These are phyloP conservation scores for Epinephelus lanceolatus DNA, from an alignment of 2,113 vertebrate species.

Conservation along the genomic window DNA sequence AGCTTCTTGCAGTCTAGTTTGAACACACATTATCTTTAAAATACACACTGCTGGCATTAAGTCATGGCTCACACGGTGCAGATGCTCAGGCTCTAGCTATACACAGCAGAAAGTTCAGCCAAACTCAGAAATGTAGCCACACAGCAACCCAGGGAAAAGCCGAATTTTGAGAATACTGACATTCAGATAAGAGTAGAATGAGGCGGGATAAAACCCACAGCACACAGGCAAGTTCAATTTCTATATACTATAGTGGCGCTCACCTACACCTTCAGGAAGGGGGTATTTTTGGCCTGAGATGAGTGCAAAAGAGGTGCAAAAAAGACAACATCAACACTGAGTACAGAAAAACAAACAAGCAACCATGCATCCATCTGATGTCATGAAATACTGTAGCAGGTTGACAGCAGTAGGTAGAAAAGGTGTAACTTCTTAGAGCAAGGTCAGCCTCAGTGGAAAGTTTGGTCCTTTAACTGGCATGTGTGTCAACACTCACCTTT, in stretches of 20 bases:
- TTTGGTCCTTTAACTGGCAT: neutral
- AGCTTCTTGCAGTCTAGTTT: slow-evolving; percentile 37
- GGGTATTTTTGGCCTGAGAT: slow-evolving; percentile 88
- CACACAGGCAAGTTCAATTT: slow-evolving; percentile 61
- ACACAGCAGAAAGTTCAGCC: slow-evolving; percentile 43
- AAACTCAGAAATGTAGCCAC: slow-evolving; percentile 39
- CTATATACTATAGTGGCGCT: slow-evolving; percentile 79
- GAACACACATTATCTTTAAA: slow-evolving; percentile 11
- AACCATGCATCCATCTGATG: slow-evolving; percentile 31
- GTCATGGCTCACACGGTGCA: slow-evolving; percentile 37
- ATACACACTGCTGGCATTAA: slow-evolving; percentile 5
- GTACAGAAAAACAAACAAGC: slow-evolving; percentile 43
- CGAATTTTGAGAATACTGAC: slow-evolving; percentile 60
- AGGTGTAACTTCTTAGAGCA: neutral
- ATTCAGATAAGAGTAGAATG: slow-evolving; percentile 65
- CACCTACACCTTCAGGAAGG: slow-evolving; percentile 88
- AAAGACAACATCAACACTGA: slow-evolving; percentile 74
- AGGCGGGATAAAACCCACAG: slow-evolving; percentile 59
- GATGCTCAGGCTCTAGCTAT: slow-evolving; percentile 22
- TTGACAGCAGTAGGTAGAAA: slow-evolving; percentile 2
- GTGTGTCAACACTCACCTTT: slow-evolving; percentile 89
- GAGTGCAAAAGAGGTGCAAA: slow-evolving; percentile 70
- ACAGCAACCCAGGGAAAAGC: slow-evolving; percentile 46
- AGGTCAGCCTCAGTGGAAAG: slow-evolving; percentile 19
- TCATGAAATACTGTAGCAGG: slow-evolving; percentile 15